Evolutionary conservation across 2,888 invertebrate species (phyloP).

Genomic region (Drosophila phalerata): DNA sequence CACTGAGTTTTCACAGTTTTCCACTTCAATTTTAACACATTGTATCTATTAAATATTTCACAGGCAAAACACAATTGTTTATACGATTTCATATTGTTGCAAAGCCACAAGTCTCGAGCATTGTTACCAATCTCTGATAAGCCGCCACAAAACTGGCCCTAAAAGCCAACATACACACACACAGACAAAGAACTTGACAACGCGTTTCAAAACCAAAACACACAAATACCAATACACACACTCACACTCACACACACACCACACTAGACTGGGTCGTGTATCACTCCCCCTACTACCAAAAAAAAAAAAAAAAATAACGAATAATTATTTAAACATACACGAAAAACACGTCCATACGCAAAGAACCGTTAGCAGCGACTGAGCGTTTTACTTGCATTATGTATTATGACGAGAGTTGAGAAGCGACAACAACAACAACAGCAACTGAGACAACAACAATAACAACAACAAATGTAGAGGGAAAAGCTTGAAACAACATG

Average conservation of each 20-base stretch:
- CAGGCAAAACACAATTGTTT: conserved; percentile 23
- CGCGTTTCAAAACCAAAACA: conserved; percentile 66
- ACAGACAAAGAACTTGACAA: conserved; percentile 50
- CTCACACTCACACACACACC: conserved; percentile 19
- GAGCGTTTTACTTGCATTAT: conserved; percentile 57
- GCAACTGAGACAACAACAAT: conserved; percentile 29
- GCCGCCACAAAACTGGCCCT: conserved; percentile 67
- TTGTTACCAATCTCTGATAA: conserved; percentile 74
- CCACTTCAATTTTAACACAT: conserved; percentile 11
- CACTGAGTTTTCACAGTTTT: conserved; percentile 12
- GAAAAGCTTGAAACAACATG: conserved; percentile 61
- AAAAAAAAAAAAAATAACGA: conserved; percentile 11
- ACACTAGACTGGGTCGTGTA: conserved; percentile 37
- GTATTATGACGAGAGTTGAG: conserved; percentile 49
- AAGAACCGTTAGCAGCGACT: conserved; percentile 85
- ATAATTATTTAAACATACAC: conserved; percentile 35
- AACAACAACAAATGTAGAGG: conserved; percentile 34
- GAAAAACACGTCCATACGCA: conserved; percentile 84
- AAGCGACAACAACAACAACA: conserved; percentile 32
- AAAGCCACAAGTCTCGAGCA: conserved; percentile 41
- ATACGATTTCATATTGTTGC: conserved; percentile 35
- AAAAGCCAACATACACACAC: conserved; percentile 46
- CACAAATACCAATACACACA: conserved; percentile 61
- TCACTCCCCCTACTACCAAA: conserved; percentile 6
- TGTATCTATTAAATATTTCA: conserved; percentile 12